Conservation (phyloP, 2,113 vertebrate species). For the Numida meleagris region DNA sequence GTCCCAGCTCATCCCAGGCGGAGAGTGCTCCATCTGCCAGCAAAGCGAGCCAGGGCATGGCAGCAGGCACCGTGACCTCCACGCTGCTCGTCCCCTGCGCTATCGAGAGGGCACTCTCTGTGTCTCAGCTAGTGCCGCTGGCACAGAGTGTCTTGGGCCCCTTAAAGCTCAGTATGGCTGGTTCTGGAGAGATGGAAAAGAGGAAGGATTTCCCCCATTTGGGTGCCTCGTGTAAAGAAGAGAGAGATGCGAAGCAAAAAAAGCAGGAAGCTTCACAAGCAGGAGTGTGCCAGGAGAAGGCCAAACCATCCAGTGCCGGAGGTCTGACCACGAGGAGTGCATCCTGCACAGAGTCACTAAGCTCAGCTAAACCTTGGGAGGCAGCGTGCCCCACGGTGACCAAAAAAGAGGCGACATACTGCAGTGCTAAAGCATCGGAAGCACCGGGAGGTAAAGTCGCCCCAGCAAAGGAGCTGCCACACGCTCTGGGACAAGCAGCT, state of each 20-base stretch:
- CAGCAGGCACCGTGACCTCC: not conserved
- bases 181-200: constrained; percentile 67
- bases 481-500: constrained; percentile 45
- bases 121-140: constrained; percentile 74
- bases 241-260: constrained; percentile 60
- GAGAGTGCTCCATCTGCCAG: constrained; percentile 68
- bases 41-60: constrained; percentile 38
- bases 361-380: constrained; percentile 13
- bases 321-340: not conserved
- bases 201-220: constrained; percentile 66
- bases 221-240: constrained; percentile 43
- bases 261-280: constrained; percentile 39
- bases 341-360: constrained; percentile 4
- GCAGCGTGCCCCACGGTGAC: not conserved
- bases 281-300: constrained; percentile 34
- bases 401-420: constrained; percentile 25
- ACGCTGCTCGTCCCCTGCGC: constrained; percentile 1
- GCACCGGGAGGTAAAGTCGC: constrained; percentile 25
- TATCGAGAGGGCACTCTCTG: constrained; percentile 54
- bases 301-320: not conserved
- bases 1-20: not conserved
- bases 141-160: constrained; percentile 82
- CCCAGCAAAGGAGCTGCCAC: not conserved
- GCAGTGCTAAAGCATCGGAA: constrained; percentile 23
- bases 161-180: constrained; percentile 74